Evolutionary conservation across 2,113 vertebrate genomes (phyloP), one percentile per base, ranked within the genome.

Genomic region (Hypocryptadius cinnamomeus): DNA sequence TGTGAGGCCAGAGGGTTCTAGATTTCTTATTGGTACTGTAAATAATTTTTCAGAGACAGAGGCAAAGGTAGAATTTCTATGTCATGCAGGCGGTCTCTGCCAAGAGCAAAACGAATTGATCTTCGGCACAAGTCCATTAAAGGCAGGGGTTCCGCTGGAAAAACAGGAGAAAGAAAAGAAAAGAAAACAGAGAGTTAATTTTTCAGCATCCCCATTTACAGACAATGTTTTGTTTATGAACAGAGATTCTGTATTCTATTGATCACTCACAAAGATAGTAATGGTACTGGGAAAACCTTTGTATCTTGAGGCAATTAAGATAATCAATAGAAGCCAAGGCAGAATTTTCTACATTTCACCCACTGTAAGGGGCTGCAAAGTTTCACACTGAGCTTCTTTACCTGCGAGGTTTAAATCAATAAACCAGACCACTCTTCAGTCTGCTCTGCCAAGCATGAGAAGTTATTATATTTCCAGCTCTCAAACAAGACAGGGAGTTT

Each of bases 121-220:
- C 99, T 98, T 96, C 99, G 98, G 96, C 99, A 99, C 97, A 99
- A 97, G 97, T 99, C 99, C 99, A 99, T 99, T 96, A 99, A 98
- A 23, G 99, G 99, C 96, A 99, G 96, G 93, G 99, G 99, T 96
- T 99, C 99, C 33, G 99, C 99, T 99, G 98, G 27, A 96, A 94
- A 90, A 81, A 96, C 2, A 96, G 47, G 73, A 95, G 47, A 59
- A 30, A 66, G 76, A 61, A 5, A 37, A 90, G 5, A 70, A 27
- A 60, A 37, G 57, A 60, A 35, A 60, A 37, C 35, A 60, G 37
- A 73, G 39, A 65, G 77, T 94, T 79, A 95, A 30, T 87, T 81
- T 84, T 63, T 44, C 63, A 82, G 40, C 57, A 45, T 68, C 44
- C 81, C 50, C 44, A 83, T 42, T 88, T 77, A 59, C 39, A 65